phyloP scores from a whole-genome alignment of 2,797 vertebrate species.

The Siniperca undulata region DNA sequence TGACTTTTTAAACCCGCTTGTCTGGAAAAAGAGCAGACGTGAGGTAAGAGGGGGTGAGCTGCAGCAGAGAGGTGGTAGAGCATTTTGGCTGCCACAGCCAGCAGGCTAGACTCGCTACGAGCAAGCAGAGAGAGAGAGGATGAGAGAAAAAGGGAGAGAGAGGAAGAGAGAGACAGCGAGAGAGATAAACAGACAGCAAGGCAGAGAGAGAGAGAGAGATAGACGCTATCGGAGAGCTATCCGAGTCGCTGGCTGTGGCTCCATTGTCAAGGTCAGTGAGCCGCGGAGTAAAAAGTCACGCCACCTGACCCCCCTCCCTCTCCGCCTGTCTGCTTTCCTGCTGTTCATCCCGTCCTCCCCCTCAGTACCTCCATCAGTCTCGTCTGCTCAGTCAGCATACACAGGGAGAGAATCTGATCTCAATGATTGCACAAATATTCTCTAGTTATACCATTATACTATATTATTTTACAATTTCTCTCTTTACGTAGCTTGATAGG shows the following conservation, averaged over 20 bases:
- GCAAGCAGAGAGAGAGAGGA: constrained; percentile 25
- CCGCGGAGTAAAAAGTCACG: constrained; percentile 75
- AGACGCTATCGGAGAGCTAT: constrained; percentile 68
- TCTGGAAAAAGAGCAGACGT: constrained; percentile 85
- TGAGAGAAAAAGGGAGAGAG: constrained; percentile 10
- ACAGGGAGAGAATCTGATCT: constrained; percentile 47
- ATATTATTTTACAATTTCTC: not conserved
- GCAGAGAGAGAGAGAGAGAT: constrained; percentile 42
- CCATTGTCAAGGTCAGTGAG: constrained; percentile 83
- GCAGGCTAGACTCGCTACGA: constrained; percentile 37
- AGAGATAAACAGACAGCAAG: constrained; percentile 27
- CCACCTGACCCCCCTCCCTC: constrained; percentile 67
- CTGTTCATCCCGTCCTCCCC: constrained; percentile 63
- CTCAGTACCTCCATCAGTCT: constrained; percentile 69
- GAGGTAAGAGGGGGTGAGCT: constrained; percentile 77
- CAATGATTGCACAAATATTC: constrained; percentile 40
- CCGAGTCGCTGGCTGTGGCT: constrained; percentile 68
- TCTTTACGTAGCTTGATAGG: not conserved
- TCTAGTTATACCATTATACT: constrained; percentile 1
- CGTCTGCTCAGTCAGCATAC: constrained; percentile 68
- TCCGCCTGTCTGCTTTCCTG: constrained; percentile 68
- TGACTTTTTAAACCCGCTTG: constrained; percentile 86
- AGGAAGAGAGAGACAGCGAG: not conserved
- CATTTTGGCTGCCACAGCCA: constrained; percentile 65
- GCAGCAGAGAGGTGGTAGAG: constrained; percentile 72